Percentiles rank a stretch among this genome's conserved stretches.
These are phyloP conservation scores for Chironex yamaguchii DNA, from an alignment of 30 jellyfish, hydroid and myxozoan genomes.

Conservation along the genomic window DNA sequence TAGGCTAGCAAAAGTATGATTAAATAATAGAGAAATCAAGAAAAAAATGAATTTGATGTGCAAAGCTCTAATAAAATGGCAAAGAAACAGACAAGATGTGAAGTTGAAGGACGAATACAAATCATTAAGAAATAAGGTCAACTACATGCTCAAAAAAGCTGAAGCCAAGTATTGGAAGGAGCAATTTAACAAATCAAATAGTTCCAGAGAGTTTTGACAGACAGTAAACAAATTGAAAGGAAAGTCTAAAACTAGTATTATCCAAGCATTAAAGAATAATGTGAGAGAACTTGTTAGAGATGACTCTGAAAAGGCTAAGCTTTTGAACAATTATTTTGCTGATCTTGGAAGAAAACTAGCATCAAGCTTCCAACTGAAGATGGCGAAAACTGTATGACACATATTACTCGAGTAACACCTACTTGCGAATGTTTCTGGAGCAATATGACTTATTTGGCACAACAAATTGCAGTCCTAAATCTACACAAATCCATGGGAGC, in stretches of 20 bases:
- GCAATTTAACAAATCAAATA: no score
- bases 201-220: no score
- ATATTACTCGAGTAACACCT: constrained; percentile 6
- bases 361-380: neutral
- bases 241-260: neutral
- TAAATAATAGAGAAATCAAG: constrained; percentile 34
- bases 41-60: constrained; percentile 20
- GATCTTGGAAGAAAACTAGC: constrained; percentile 5
- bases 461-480: neutral
- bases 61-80: neutral
- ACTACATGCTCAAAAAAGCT: neutral
- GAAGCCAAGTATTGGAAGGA: constrained; percentile 42
- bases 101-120: constrained; percentile 13
- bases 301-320: constrained; percentile 15
- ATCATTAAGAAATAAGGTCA: constrained; percentile 23
- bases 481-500: neutral
- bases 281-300: neutral
- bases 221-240: neutral
- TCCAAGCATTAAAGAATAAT: neutral
- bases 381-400: neutral
- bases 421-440: neutral
- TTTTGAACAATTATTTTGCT: neutral
- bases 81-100: neutral
- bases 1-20: constrained; percentile 2
- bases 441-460: neutral